Base-by-base conservation (phyloP, 2,797 vertebrate genomes). In the Silurus lanzhouensis region DNA sequence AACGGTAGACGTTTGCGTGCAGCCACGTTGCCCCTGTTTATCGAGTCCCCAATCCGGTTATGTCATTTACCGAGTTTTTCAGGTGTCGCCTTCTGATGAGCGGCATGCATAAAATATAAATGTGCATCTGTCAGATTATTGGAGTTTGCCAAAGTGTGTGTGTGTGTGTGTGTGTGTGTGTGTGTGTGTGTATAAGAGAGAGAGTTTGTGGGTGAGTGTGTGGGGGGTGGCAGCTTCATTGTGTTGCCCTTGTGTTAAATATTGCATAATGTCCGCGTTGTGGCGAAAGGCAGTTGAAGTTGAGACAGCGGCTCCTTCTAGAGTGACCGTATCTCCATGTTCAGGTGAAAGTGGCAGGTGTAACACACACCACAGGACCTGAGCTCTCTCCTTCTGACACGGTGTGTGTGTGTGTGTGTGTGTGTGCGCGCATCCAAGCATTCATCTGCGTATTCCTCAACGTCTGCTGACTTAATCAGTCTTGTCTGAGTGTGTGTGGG, bases 291-390 rank as follows among this genome's bases (percentile, higher is more conserved):
- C 91, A 90, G 27, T 88, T 92, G 91, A 93, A 94, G 92, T 88
- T 93, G 94, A 94, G 91, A 94, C 91, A 89, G 87, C 84, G 84
- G 89, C 85, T 93, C 91, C 94, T 93, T 95, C 93, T 95, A 94
- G 94, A 93, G 93, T 95, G 93, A 94, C 93, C 88, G 89, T 88
- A 88, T 90, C 82, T 71, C 83, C 83, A 83, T 87, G 90, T 88
- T 90, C 89, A 89, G 89, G 83, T 75, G 91, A 88, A 85, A 83
- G 88, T 90, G 92, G 90, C 93, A 94, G 92, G 92, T 91, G 94
- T 94, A 94, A 94, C 93, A 90, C 92, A 94, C 93, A 95, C 94
- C 93, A 82, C 88, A 87, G 90, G 90, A 93, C 89, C 91, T 84
- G 83, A 89, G 83, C 92, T 92, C 93, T 93, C 91, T 91, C 90